Base-by-base conservation (phyloP, 2,888 invertebrate species). In the Steinernema scapterisci region DNA sequence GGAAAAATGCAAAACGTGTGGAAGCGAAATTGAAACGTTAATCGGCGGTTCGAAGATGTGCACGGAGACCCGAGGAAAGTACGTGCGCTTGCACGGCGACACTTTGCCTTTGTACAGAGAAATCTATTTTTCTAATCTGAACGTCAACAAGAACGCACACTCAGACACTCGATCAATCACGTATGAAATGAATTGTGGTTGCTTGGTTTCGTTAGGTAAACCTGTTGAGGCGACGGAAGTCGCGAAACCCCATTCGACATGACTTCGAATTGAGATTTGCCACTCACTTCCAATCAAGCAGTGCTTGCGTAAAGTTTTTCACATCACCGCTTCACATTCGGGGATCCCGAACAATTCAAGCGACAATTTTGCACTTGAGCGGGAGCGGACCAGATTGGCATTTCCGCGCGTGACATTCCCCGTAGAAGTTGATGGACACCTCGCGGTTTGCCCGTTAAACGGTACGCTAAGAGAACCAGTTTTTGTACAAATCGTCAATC, bases 1-100 rank as follows among this genome's bases (percentile, higher is more conserved):
- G 23, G 63, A 11, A 11, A 31, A 63, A 63, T 63, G 63, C 63
- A 63, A 63, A 63, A 63, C 63, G 63, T 13, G 27, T 1, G 13
- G 31, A 6, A 6, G 16, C 16, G 54, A 63, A 31, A 31, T 63
- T 31, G 16, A 63, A 63, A 63, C 38, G 9, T 38, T 38, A 38
- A 38, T 38, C 38, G 5, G 48, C 3, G 48, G 5, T 7, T 48
- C 13, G 48, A 3, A n/a, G 16, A 48, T 16, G 3, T 13, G 5
- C 16, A 19, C 48, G 48, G 48, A 13, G 48, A 3, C 48, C n/a
- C 48, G n/a, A 48, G 48, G 13, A 3, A 7, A 5, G 38, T 9
- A 6, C 38, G 38, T 38, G 38, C 5, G 48, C 48, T 48, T 48
- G 48, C 13, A 48, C n/a, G 48, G 19, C 16, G 48, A n/a, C n/a